Evolutionary conservation across 2,888 invertebrate genomes (phyloP).

Genomic region (Cantharis rufa): DNA sequence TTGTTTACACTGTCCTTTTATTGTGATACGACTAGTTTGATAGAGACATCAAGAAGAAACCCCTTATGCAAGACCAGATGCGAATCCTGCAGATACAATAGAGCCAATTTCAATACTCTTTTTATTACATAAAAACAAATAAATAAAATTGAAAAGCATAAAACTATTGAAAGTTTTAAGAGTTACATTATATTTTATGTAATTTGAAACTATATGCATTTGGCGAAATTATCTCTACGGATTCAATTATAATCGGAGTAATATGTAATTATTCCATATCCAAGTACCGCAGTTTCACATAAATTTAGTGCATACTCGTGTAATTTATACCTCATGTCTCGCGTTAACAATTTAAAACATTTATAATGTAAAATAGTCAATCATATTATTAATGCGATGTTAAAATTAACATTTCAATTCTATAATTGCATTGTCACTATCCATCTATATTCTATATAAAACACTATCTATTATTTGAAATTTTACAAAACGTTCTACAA

Average conservation of each 20-base stretch:
- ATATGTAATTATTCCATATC: neutral
- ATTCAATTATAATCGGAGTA: neutral
- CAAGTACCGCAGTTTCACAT: neutral
- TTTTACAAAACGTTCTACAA: too few relatives aligned
- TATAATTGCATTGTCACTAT: neutral
- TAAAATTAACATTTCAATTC: neutral
- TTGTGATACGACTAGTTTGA: constrained; percentile 38
- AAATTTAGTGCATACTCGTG: neutral
- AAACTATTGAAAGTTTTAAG: neutral
- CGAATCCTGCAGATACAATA: constrained; percentile 16
- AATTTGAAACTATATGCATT: neutral
- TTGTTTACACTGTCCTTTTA: constrained; percentile 53
- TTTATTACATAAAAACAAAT: constrained; percentile 1
- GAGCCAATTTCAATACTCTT: neutral
- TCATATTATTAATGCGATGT: neutral
- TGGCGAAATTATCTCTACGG: neutral
- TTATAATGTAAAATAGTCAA: neutral
- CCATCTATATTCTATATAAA: too few relatives aligned
- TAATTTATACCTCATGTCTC: neutral
- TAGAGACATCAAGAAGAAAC: constrained; percentile 36
- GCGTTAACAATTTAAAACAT: neutral
- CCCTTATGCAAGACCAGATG: constrained; percentile 22
- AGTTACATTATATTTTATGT: neutral
- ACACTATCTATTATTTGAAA: too few relatives aligned
- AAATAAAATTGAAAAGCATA: neutral